Evolutionary conservation across 2,888 invertebrate species (phyloP), one percentile per base, ranked within the genome.

Genomic region (Bombylius discolor): DNA sequence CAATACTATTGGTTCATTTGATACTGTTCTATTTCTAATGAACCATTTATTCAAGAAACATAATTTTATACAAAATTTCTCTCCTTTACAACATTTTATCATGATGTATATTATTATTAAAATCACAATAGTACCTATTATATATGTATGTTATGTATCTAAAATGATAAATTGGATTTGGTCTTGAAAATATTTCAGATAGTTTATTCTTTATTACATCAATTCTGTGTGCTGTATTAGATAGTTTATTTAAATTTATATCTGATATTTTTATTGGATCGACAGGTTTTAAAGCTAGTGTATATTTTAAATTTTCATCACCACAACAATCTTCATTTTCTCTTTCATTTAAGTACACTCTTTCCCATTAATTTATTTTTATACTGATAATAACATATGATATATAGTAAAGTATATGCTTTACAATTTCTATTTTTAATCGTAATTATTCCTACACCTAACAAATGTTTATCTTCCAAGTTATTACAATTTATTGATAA

Each of bases 301-400:
- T 32, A 45, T 52, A 52, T 52, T 52, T 52, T 31, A 52, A 33
- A 46, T 54, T 54, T n/a, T 54, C 54, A 42, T 53, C 53, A 8
- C 44, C 47, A 49, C 54, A 54, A 39, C 49, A 54, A 44, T 54
- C 34, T 39, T 54, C 49, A 36, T 54, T 14, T 49, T 42, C 36
- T 39, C n/a, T n/a, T n/a, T n/a, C n/a, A n/a, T n/a, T n/a, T n/a
- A n/a, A n/a, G n/a, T n/a, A 54, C 5, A 44, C 49, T 31, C 49
- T 48, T 45, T 49, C 13, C 12, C 49, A 31, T 36, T 6, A 53
- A 36, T 39, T 53, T 47, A 31, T 52, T 52, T 33, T 52, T 45
- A 46, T 52, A 52, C 52, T 23, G 52, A 45, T 52, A 52, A 45
- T 44, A 52, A 31, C 5, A 45, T 4, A 13, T 8, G 12, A 33